These are phyloP conservation scores for Laupala kohalensis DNA, from an alignment of 1,140 invertebrate genomes.

Conservation along the genomic window DNA sequence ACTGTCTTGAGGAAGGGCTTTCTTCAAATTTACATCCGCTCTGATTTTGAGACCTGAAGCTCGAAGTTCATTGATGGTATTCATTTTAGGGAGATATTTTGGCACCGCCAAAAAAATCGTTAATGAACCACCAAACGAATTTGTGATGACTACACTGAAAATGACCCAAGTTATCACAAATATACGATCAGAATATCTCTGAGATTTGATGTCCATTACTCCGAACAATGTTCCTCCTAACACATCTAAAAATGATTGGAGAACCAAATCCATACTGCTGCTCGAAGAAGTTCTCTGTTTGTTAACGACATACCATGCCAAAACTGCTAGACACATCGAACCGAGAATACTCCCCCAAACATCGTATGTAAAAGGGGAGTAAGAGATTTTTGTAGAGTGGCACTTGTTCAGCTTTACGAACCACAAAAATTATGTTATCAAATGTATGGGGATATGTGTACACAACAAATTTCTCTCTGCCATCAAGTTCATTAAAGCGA, in stretches of 20 bases:
- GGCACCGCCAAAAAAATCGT: slow-evolving; percentile 24
- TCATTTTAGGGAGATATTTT: slow-evolving; percentile 27
- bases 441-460: slow-evolving; percentile 24
- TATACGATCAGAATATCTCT: slow-evolving; percentile 18
- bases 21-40: slow-evolving; percentile 1
- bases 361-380: slow-evolving; percentile 23
- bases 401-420: slow-evolving; percentile 26
- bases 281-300: too few species aligned
- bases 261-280: too few species aligned
- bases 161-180: slow-evolving; percentile 24
- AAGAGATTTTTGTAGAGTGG: slow-evolving; percentile 29
- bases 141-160: slow-evolving; percentile 25
- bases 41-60: slow-evolving; percentile 23
- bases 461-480: slow-evolving; percentile 19
- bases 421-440: slow-evolving; percentile 29
- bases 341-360: slow-evolving; percentile 24
- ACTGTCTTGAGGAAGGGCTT: too few species aligned
- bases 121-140: slow-evolving; percentile 22
- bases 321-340: slow-evolving; percentile 16
- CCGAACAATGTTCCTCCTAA: neutral
- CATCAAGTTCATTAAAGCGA: slow-evolving; percentile 27
- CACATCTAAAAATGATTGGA: neutral
- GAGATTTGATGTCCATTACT: neutral
- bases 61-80: slow-evolving; percentile 26
- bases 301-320: slow-evolving; percentile 21